A percentile compares a stretch with the other conserved stretches of the same genome.
Evolutionary conservation across 2,797 vertebrate genomes (phyloP).

Genomic region (Enteromius fasciolatus): DNA sequence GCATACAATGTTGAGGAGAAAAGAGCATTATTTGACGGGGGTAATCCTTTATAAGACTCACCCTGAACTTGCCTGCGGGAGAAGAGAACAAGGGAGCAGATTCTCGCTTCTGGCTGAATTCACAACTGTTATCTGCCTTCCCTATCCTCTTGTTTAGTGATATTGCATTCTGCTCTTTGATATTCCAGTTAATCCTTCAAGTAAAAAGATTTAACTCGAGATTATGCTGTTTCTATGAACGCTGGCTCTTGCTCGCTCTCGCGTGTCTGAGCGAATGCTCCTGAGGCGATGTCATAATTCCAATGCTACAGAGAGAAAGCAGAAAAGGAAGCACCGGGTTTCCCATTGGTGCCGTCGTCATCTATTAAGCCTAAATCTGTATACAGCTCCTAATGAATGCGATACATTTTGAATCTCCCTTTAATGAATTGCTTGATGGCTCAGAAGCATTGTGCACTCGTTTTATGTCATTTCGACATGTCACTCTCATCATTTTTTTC

Average conservation of each 20-base stretch:
- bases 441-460: slow-evolving; percentile 26
- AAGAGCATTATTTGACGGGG: slow-evolving; percentile 78
- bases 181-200: slow-evolving; percentile 80
- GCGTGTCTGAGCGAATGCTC: slow-evolving; percentile 61
- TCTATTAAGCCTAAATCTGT: neutral
- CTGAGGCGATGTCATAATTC: slow-evolving; percentile 65
- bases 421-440: slow-evolving; percentile 49
- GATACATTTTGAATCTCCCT: slow-evolving; percentile 33
- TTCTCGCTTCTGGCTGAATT: slow-evolving; percentile 67
- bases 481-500: slow-evolving; percentile 32
- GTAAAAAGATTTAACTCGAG: slow-evolving; percentile 76
- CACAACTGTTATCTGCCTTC: slow-evolving; percentile 72
- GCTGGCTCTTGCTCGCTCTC: slow-evolving; percentile 64
- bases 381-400: slow-evolving; percentile 44
- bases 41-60: slow-evolving; percentile 83
- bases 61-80: slow-evolving; percentile 76
- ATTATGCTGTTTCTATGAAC: slow-evolving; percentile 76
- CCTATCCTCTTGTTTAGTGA: slow-evolving; percentile 76
- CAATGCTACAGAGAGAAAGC: slow-evolving; percentile 40
- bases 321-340: slow-evolving; percentile 46
- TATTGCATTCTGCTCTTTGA: slow-evolving; percentile 79
- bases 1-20: slow-evolving; percentile 78
- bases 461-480: slow-evolving; percentile 26
- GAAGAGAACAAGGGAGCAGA: slow-evolving; percentile 70
- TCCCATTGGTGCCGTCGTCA: slow-evolving; percentile 45